Evolutionary conservation across 2,113 vertebrate species (phyloP), one percentile per base, ranked within the genome.

Genomic region (Hystrix cristata): DNA sequence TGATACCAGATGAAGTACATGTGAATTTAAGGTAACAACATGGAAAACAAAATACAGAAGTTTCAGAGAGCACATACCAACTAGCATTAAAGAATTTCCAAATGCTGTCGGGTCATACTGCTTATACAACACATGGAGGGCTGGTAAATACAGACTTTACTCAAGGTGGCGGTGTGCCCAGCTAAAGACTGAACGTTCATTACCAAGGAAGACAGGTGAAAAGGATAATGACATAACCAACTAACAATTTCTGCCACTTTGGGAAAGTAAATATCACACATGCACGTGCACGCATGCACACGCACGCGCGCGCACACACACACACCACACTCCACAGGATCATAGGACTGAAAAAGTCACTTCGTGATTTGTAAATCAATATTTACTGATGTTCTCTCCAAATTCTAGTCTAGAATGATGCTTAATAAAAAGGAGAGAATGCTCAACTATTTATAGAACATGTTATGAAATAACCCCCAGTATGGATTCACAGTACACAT

Each of bases 291-390:
- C 4, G 31, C 76, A 8, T 3, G 29, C 46, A 51, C 12, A 43
- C 13, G 51, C 8, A 55, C 34, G 1, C 23, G 38, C 9, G 11
- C 34, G 57, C 5, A 43, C 1, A n/a, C 5, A 43, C 1, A n/a
- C 48, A 25, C 48, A 38, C 38, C 38, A 38, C 38, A 38, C 38
- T 91, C 65, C 43, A 31, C 46, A n/a, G 31, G 69, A 93, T 3
- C 46, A 74, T 69, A 95, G 34, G 13, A 64, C 10, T 34, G 55
- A 76, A 87, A 72, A 82, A 18, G 7, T 64, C 16, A 72, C 18
- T 29, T 94, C 11, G 27, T 90, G 25, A 87, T 87, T 90, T 94
- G 11, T 79, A 65, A 79, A 38, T 87, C n/a, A 3, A 3, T 93
- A 59, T 60, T 84, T 72, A 60, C 29, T 62, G 1, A 81, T n/a